These are phyloP conservation scores for Enoplosus armatus DNA, from an alignment of 2,797 vertebrate genomes.

Conservation along the genomic window DNA sequence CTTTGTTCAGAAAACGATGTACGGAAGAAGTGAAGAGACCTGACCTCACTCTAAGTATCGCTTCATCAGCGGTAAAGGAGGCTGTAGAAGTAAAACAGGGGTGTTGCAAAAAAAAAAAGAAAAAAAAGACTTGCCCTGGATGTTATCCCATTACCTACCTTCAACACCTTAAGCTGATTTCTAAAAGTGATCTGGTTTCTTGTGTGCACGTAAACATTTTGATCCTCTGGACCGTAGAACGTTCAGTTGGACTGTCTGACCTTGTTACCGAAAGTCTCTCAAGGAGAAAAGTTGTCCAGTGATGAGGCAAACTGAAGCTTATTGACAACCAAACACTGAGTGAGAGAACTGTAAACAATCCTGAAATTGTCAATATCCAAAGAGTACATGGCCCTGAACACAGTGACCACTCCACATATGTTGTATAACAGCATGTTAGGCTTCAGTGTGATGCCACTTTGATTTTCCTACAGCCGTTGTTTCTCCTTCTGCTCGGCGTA, in stretches of 20 bases:
- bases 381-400: slow-evolving; percentile 14
- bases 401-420: not conserved
- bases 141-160: not conserved
- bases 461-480: not conserved
- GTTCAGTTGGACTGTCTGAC: not conserved
- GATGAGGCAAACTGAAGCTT: not conserved
- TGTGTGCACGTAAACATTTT: not conserved
- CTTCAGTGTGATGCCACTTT: not conserved
- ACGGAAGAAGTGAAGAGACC: too few relatives aligned
- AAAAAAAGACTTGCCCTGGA: not conserved
- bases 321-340: slow-evolving; percentile 6
- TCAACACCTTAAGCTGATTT: too few relatives aligned
- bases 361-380: slow-evolving; percentile 16
- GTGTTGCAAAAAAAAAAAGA: not conserved
- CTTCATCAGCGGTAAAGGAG: not conserved
- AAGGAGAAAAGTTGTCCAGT: not conserved
- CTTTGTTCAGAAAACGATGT: too few relatives aligned
- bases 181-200: not conserved
- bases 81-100: not conserved
- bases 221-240: not conserved
- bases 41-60: too few relatives aligned
- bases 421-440: slow-evolving; percentile 1
- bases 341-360: slow-evolving; percentile 16
- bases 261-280: not conserved
- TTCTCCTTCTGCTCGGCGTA: not conserved